Evolutionary conservation across 2,888 invertebrate species (phyloP), one percentile per base, ranked within the genome.

Genomic region (Miltochrista miniata): DNA sequence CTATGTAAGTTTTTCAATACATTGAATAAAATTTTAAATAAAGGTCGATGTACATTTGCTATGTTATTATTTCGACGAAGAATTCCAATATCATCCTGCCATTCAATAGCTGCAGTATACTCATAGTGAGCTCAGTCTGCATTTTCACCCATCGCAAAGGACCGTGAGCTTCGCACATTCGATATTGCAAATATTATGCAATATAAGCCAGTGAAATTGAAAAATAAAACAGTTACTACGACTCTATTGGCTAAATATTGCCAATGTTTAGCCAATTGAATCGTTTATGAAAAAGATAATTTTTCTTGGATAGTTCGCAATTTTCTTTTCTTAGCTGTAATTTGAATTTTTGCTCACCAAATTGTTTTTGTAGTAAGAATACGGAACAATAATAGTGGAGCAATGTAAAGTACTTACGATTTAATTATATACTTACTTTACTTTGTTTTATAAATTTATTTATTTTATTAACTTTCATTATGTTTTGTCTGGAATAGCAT

Each of bases 121-220:
- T 81, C 74, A 72, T 75, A 72, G 75, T 69, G 74, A 73, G 74
- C 72, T 69, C 74, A 68, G 67, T 78, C 71, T 79, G 79, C 73
- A 85, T 85, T 85, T 81, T 77, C 79, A 83, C 76, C 74, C 76
- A 81, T 81, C 81, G 82, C 84, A 74, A 57, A 62, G 72, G 73
- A 71, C 72, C 72, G 72, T 67, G 69, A 70, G 77, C 71, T 71
- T 67, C 72, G 70, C 76, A 74, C 78, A 74, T 73, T 75, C 79
- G 76, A 82, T 86, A 87, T 86, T 83, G 83, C 86, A 85, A 84
- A 76, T 83, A 83, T 80, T 78, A 80, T 75, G 77, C 79, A 78
- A 76, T 80, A 81, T 73, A 73, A 73, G 64, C 65, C 59, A 62
- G 66, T 64, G 58, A 62, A 69, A 70, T 73, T 67, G 65, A 66